Evolutionary conservation across 2,113 vertebrate species (phyloP).

Genomic region (Barnardius zonarius): DNA sequence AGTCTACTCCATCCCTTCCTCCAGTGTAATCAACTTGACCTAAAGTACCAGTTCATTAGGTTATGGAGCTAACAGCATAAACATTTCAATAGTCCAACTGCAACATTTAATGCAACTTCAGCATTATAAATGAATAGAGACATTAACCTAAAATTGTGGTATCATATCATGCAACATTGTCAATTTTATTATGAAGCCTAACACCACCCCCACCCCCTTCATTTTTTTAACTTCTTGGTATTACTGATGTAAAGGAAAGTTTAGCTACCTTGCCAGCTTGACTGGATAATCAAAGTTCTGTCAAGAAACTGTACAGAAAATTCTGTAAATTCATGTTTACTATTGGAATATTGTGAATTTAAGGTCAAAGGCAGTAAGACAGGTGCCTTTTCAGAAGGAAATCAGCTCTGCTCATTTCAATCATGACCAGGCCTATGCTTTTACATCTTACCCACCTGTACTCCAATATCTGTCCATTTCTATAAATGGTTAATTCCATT

Average conservation of each 20-base stretch:
- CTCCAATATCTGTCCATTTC: background rate
- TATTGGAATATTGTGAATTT: background rate
- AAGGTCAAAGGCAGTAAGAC: background rate
- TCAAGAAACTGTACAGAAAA: background rate
- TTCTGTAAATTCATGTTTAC: background rate
- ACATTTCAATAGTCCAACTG: background rate
- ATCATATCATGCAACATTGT: background rate
- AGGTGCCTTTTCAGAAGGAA: background rate
- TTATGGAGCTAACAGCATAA: background rate
- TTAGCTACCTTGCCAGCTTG: background rate
- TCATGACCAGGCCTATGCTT: background rate
- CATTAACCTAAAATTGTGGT: background rate
- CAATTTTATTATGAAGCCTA: background rate
- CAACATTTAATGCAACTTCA: background rate
- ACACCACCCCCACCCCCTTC: background rate
- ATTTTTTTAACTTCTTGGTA: background rate
- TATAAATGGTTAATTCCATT: background rate
- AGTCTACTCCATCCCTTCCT: background rate
- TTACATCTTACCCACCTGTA: background rate
- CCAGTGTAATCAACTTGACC: background rate
- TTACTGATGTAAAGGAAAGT: background rate
- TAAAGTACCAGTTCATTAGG: background rate
- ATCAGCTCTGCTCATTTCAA: background rate
- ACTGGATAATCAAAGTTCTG: background rate
- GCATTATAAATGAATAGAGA: background rate